A percentile compares a stretch with the other conserved stretches of the same genome.
Evolutionary conservation across 2,113 vertebrate genomes (phyloP).

Genomic region (Phyllostomus hastatus): DNA sequence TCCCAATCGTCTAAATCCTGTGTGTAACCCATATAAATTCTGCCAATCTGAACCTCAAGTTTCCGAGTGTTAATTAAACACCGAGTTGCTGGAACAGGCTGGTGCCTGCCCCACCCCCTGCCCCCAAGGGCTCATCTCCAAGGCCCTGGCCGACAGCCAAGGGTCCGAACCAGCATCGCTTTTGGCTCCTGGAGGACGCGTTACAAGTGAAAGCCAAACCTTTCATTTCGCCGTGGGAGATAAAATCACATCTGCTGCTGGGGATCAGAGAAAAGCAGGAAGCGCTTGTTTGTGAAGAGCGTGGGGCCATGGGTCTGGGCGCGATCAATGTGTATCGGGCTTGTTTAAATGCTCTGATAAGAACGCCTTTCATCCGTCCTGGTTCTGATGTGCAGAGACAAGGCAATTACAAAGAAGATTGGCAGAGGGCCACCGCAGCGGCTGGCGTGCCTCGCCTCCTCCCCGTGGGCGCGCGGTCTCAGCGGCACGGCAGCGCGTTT

Average conservation of each 20-base stretch:
- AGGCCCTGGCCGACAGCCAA: too few species aligned
- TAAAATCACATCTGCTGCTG: neutral
- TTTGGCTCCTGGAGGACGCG: neutral
- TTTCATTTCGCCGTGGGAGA: neutral
- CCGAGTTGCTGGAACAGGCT: neutral
- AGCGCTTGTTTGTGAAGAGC: neutral
- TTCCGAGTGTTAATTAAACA: neutral
- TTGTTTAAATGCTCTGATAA: neutral
- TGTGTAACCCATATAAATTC: neutral
- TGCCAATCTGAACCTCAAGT: neutral
- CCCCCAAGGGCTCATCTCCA: neutral
- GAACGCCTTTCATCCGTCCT: neutral
- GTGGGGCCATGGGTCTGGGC: neutral
- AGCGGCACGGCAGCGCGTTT: neutral
- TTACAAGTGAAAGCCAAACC: neutral
- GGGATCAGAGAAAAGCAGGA: neutral
- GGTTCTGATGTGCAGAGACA: neutral
- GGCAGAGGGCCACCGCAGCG: neutral
- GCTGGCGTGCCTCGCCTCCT: neutral
- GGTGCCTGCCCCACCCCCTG: fast-evolving
- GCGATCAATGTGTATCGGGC: neutral
- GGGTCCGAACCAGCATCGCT: too few species aligned
- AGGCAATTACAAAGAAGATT: neutral
- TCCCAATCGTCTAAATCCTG: neutral
- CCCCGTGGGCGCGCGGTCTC: neutral